phyloP scores from a whole-genome alignment of 2,113 vertebrate genomes.

The Phyllostomus discolor region DNA sequence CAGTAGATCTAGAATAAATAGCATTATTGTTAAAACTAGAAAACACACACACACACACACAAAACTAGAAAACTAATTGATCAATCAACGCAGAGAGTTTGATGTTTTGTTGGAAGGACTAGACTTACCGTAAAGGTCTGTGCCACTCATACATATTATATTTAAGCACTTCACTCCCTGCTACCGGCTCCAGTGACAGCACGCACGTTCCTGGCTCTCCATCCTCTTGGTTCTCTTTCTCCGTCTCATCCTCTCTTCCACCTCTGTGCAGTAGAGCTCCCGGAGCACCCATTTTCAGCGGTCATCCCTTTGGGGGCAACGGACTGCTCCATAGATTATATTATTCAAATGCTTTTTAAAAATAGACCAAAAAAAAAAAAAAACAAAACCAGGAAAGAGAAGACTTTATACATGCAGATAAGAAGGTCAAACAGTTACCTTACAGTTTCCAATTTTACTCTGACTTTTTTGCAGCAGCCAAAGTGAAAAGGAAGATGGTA shows the following conservation, averaged over 20 bases:
- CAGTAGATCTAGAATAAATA: not conserved
- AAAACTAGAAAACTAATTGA: not conserved
- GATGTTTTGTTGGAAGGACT: not conserved
- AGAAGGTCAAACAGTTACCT: not conserved
- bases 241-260: not conserved
- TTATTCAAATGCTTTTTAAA: constrained; percentile 12
- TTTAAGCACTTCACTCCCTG: not conserved
- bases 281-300: not conserved
- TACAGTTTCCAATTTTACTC: not conserved
- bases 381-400: not conserved
- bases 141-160: not conserved
- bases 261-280: not conserved
- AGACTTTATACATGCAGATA: not conserved
- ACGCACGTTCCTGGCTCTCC: not conserved
- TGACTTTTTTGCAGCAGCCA: not conserved
- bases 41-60: not conserved
- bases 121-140: not conserved
- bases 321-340: not conserved
- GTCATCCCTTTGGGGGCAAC: not conserved
- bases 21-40: not conserved
- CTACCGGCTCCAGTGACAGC: not conserved
- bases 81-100: not conserved
- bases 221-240: not conserved
- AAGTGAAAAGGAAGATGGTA: not conserved
- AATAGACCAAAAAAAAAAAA: not conserved